Evolutionary conservation across 2,888 invertebrate species (phyloP), one percentile per base, ranked within the genome.

Genomic region (Phengaris arion): DNA sequence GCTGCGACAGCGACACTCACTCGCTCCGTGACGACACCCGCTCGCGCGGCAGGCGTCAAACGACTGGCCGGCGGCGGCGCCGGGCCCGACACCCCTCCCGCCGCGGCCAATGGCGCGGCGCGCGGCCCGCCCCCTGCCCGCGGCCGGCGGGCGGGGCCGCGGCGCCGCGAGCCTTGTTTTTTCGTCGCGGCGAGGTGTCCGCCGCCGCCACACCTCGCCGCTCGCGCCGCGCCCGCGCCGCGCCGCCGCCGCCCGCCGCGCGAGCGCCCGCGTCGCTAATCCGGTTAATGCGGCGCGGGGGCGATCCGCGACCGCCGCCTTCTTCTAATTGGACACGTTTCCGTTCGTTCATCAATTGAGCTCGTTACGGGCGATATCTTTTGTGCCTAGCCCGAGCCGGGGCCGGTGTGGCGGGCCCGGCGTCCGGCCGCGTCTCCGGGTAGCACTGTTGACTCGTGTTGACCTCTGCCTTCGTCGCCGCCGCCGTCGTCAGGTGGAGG

Each of bases 241-340:
- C 83, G 81, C 81, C 81, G 81, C 81, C 82, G 83, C 82, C 86
- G 89, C 86, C 85, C 87, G 84, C 78, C 51, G 79, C 87, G 87
- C 83, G 80, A 81, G 81, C 82, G 82, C 82, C 82, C 86, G 89
- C 59, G 59, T 59, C 59, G 89, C 91, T 90, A 91, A 92, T 92
- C 92, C 89, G 87, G 90, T 92, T 92, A 91, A 90, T 90, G 87
- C 89, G 87, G 80, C 81, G 89, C 88, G 87, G 86, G 86, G 85
- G 87, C 87, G 87, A 85, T 86, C 83, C 86, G 85, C 86, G 88
- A 85, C 84, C 80, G 88, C 91, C 91, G 89, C 91, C 91, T 90
- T 87, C 91, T 91, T 89, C 91, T 93, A 92, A 93, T 93, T 93
- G 93, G 92, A 91, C 92, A 91, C 91, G 92, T 93, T 93, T 93